These are phyloP conservation scores for Sorex araneus DNA, from an alignment of 2,113 vertebrate genomes.

Conservation along the genomic window DNA sequence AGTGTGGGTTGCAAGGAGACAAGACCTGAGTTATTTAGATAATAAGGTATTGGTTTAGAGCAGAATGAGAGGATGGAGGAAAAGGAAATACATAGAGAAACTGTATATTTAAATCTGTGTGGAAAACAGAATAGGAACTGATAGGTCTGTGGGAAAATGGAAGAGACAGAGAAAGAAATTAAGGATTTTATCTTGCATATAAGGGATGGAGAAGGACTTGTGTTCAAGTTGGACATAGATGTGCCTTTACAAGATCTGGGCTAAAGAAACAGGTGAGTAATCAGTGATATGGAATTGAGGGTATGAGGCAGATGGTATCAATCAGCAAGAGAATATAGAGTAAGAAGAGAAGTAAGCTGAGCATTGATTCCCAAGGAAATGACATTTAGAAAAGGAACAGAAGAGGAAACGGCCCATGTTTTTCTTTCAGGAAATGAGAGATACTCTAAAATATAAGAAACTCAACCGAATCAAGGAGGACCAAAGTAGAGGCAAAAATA, in stretches of 20 bases:
- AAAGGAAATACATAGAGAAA: neutral
- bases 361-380: constrained; percentile 35
- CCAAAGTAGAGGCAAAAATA: no score
- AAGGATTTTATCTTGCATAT: neutral
- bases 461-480: neutral
- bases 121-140: neutral
- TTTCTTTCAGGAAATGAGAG: no score
- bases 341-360: neutral
- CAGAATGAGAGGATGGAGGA: neutral
- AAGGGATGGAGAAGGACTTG: no score
- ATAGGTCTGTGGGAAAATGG: constrained; percentile 23
- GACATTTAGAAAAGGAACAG: neutral
- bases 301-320: neutral
- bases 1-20: neutral
- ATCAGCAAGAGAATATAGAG: neutral
- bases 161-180: constrained; percentile 1
- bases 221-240: neutral
- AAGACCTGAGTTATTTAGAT: neutral
- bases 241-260: neutral
- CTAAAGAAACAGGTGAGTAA: neutral
- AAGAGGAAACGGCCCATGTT: constrained; percentile 2
- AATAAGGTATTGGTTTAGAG: neutral
- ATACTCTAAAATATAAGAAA: neutral
- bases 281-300: neutral
- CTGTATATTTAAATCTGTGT: neutral